Evolutionary conservation across 2,888 invertebrate genomes (phyloP).

Genomic region (Arctia plantaginis): DNA sequence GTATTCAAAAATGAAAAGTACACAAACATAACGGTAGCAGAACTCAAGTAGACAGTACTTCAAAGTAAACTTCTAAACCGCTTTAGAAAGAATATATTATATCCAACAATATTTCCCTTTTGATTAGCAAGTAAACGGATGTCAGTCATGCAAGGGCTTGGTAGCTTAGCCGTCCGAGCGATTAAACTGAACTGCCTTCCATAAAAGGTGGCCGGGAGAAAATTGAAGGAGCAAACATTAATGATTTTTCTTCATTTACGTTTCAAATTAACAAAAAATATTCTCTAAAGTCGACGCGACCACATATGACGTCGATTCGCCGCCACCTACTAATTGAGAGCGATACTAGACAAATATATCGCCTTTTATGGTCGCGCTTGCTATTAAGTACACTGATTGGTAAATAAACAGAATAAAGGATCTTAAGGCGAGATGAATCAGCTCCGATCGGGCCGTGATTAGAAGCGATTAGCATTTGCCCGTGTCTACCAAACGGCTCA

Average conservation of each 20-base stretch:
- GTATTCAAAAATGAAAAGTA: neutral
- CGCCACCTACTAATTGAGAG: slow-evolving; percentile 81
- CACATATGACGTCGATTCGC: slow-evolving; percentile 82
- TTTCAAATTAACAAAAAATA: slow-evolving; percentile 78
- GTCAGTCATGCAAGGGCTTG: slow-evolving; percentile 17
- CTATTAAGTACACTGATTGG: slow-evolving; percentile 81
- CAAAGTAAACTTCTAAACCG: neutral
- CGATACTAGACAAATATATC: slow-evolving; percentile 84
- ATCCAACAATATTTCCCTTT: slow-evolving; percentile 18
- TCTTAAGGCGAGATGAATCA: slow-evolving; percentile 80
- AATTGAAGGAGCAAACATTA: slow-evolving; percentile 79
- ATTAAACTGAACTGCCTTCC: slow-evolving; percentile 56
- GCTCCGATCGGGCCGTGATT: slow-evolving; percentile 83
- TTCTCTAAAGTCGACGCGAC: slow-evolving; percentile 77
- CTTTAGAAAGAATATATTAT: slow-evolving; percentile 22
- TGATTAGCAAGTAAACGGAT: slow-evolving; percentile 19
- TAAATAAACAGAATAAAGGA: slow-evolving; percentile 82
- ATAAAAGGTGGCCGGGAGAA: slow-evolving; percentile 67
- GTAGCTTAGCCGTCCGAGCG: slow-evolving; percentile 21
- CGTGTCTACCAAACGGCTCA: slow-evolving; percentile 62
- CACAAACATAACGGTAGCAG: neutral
- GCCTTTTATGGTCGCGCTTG: slow-evolving; percentile 80
- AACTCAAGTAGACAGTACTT: neutral
- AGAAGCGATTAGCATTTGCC: slow-evolving; percentile 83
- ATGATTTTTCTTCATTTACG: slow-evolving; percentile 81